Percentiles rank a stretch among this genome's conserved stretches.
Conservation (phyloP, 2,113 vertebrate species). For the Polyodon spathula region DNA sequence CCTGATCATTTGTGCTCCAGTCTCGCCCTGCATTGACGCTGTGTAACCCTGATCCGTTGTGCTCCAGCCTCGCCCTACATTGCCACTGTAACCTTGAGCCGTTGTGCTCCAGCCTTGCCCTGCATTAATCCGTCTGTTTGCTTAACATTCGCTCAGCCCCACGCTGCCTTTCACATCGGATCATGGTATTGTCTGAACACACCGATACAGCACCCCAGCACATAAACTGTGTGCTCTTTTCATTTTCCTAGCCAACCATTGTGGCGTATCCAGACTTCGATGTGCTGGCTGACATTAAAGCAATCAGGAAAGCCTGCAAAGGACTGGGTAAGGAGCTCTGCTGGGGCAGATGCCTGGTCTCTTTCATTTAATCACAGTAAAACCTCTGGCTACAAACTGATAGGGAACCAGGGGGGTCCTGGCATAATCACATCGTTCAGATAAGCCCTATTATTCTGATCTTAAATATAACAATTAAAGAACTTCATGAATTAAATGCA, state of each 20-base stretch:
- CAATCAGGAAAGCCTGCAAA: constrained; percentile 66
- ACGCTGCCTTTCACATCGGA: no score
- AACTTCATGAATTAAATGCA: not conserved
- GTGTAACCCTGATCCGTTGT: no score
- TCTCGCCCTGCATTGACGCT: no score
- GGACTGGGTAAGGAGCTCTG: constrained; percentile 55
- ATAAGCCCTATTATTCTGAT: not conserved
- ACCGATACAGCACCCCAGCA: not conserved
- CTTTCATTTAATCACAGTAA: not conserved
- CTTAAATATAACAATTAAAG: not conserved
- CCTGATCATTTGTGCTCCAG: no score
- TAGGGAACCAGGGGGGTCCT: no score
- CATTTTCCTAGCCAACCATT: constrained; percentile 48
- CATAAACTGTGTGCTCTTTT: constrained; percentile 4
- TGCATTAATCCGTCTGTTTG: no score
- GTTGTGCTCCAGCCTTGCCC: no score
- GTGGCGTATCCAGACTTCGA: constrained; percentile 56
- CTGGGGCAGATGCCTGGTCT: no score
- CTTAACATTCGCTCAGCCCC: no score
- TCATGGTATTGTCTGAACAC: not conserved
- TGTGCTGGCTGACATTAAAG: constrained; percentile 59
- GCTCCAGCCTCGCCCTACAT: no score
- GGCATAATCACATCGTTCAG: not conserved
- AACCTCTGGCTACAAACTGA: no score
- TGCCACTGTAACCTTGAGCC: no score